Percentiles rank a stretch among this genome's conserved stretches.
Evolutionary conservation across 2,113 vertebrate species (phyloP).

Genomic region (Paramisgurnus dabryanus): DNA sequence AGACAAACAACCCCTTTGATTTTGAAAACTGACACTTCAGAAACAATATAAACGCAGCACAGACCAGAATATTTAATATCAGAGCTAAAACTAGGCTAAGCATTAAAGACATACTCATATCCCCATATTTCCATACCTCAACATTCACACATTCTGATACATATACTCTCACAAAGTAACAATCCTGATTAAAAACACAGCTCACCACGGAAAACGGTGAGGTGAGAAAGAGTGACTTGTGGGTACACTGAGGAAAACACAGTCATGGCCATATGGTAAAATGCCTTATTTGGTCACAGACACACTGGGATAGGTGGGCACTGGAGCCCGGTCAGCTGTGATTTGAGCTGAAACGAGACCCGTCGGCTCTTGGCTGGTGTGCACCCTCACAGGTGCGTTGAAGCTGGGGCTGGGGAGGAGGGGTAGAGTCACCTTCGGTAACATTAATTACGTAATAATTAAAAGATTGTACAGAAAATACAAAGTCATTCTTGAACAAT

Average conservation of each 20-base stretch:
- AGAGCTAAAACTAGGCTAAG: not conserved
- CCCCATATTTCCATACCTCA: not conserved
- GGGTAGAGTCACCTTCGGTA: slow-evolving; percentile 50
- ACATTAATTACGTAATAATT: slow-evolving; percentile 67
- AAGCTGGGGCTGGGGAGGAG: slow-evolving; percentile 30
- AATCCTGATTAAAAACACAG: slow-evolving; percentile 58
- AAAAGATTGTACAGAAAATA: slow-evolving; percentile 62
- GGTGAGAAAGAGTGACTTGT: slow-evolving; percentile 40
- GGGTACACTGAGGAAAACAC: slow-evolving; percentile 44
- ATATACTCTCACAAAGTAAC: slow-evolving; percentile 28
- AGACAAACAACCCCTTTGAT: slow-evolving; percentile 37
- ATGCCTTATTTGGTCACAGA: slow-evolving; percentile 65
- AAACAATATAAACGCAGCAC: not conserved
- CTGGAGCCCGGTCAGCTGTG: slow-evolving; percentile 66
- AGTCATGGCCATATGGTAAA: slow-evolving; percentile 72
- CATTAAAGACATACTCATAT: not conserved
- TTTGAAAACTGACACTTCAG: slow-evolving; percentile 35
- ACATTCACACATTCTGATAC: not conserved
- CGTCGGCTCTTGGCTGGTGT: slow-evolving; percentile 59
- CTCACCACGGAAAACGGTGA: slow-evolving; percentile 49
- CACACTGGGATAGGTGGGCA: slow-evolving; percentile 51
- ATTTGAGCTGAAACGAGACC: slow-evolving; percentile 62
- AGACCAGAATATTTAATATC: not conserved
- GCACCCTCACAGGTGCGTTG: slow-evolving; percentile 60
- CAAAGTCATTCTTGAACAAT: slow-evolving; percentile 57